Conservation (phyloP, 2,797 vertebrate species). For the Pipistrellus nathusii region DNA sequence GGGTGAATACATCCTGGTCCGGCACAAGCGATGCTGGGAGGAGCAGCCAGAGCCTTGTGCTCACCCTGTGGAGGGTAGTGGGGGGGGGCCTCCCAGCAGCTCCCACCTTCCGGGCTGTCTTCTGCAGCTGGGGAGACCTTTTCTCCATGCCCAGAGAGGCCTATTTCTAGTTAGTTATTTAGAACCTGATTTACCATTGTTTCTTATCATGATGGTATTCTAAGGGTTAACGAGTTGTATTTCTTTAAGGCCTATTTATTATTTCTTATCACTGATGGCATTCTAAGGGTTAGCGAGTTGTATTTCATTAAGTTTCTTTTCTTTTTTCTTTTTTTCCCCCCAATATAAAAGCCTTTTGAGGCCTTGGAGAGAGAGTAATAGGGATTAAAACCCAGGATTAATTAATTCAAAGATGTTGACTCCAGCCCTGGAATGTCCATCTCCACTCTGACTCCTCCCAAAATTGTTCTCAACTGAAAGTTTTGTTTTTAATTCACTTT, state of each 20-base stretch:
- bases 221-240: not conserved
- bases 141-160: not conserved
- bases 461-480: conserved; percentile 20
- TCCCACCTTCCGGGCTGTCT: not conserved
- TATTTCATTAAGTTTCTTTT: not conserved
- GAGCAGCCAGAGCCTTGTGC: not conserved
- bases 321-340: too few relatives aligned
- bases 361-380: not conserved
- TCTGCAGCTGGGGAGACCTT: not conserved
- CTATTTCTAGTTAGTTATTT: not conserved
- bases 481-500: conserved; percentile 37
- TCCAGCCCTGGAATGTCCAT: not conserved
- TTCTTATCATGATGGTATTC: not conserved
- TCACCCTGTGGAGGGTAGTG: not conserved
- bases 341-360: not conserved
- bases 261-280: not conserved
- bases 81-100: not conserved
- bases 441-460: conserved; percentile 2
- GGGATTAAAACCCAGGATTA: not conserved
- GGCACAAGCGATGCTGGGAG: not conserved
- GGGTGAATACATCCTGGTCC: not conserved
- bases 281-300: not conserved
- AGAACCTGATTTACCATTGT: not conserved
- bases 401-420: not conserved
- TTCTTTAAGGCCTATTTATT: not conserved